Percentiles rank a stretch among this genome's conserved stretches.
These are phyloP conservation scores for Glossosoma conforme DNA, from an alignment of 1,140 invertebrate genomes.

Conservation along the genomic window DNA sequence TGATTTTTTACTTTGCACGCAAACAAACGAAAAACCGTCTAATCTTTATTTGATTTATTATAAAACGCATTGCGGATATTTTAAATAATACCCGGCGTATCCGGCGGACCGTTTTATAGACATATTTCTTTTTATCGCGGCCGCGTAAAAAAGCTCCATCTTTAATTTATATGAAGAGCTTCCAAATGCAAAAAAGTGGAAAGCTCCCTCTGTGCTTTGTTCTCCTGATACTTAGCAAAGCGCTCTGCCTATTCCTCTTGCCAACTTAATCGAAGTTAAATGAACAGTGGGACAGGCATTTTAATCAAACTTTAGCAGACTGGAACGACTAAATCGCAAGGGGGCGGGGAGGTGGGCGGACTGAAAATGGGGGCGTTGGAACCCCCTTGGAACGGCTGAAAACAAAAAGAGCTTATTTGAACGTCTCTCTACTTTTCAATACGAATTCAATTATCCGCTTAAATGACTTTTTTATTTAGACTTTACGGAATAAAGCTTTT, in stretches of 20 bases:
- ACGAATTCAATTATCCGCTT: constrained; percentile 26
- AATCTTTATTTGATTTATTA: too few species aligned
- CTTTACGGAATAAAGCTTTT: too few species aligned
- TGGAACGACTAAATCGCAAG: constrained; percentile 26
- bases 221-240: constrained; percentile 19
- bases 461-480: constrained; percentile 23
- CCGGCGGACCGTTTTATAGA: too few species aligned
- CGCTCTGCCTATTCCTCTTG: constrained; percentile 15
- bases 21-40: too few species aligned
- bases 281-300: constrained; percentile 52
- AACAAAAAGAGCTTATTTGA: constrained; percentile 21
- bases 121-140: too few species aligned
- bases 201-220: constrained; percentile 8
- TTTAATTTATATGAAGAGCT: too few species aligned
- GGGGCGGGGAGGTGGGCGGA: not conserved
- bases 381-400: too few species aligned
- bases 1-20: too few species aligned
- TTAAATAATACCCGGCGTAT: too few species aligned
- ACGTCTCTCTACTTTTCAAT: constrained; percentile 9
- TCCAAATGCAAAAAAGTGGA: not conserved
- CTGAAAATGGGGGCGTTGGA: not conserved
- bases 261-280: constrained; percentile 52
- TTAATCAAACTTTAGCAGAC: constrained; percentile 50
- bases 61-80: too few species aligned
- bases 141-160: too few species aligned